Conservation (phyloP, 2,888 invertebrate genomes). For the Ectemnius lituratus region DNA sequence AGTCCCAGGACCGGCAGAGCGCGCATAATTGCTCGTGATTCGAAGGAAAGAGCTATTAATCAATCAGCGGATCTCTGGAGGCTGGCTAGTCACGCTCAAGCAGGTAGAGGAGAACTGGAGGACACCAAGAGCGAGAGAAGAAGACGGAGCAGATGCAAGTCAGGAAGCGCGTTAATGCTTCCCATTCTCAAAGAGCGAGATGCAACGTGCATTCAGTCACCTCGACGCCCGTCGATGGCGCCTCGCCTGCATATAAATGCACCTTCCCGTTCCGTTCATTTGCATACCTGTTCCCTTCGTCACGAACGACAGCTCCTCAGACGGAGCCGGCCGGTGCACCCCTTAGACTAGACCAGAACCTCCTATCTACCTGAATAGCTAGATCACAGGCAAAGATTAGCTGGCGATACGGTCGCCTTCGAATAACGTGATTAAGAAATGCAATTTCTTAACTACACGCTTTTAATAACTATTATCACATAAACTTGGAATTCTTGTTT, state of each 20-base stretch:
- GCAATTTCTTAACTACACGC: too few relatives aligned
- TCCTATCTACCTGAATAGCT: too few relatives aligned
- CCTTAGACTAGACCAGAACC: too few relatives aligned
- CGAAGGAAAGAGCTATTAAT: conserved; percentile 47
- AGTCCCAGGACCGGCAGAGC: neutral
- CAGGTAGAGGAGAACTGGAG: neutral
- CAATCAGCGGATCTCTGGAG: conserved; percentile 33
- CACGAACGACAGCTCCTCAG: conserved; percentile 1
- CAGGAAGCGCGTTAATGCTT: conserved; percentile 61
- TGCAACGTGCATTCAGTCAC: conserved; percentile 65
- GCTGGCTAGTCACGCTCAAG: conserved; percentile 14
- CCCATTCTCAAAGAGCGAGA: conserved; percentile 59
- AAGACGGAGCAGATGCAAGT: conserved; percentile 16
- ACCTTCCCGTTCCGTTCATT: conserved; percentile 59
- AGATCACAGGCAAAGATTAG: neutral
- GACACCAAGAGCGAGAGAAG: neutral
- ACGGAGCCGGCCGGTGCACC: too few relatives aligned
- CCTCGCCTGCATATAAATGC: conserved; percentile 72
- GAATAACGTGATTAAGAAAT: too few relatives aligned
- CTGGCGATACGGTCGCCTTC: too few relatives aligned
- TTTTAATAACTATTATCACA: too few relatives aligned
- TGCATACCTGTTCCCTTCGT: conserved; percentile 63
- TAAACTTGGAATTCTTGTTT: too few relatives aligned
- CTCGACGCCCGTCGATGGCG: conserved; percentile 65
- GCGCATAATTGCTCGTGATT: conserved; percentile 35